Base-by-base conservation (phyloP, 2,888 invertebrate genomes). In the Trichacis sp. region DNA sequence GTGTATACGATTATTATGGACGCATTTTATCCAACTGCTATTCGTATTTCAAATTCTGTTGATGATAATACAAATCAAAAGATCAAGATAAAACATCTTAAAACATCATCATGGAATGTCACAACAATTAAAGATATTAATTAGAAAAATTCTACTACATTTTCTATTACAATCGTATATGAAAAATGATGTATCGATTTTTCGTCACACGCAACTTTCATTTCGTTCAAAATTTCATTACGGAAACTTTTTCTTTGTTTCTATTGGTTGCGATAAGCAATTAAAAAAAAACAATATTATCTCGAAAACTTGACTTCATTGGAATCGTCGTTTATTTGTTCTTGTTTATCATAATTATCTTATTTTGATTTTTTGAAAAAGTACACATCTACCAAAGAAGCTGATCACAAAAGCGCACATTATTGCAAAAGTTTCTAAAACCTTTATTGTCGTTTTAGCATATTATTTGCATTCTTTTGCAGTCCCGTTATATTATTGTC, bases 401-500 rank as follows among this genome's bases (percentile, higher is more conserved):
- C 40, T 15, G 8, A 15, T 40, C 40, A 15, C 40, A 40, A 40
- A 33, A 40, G 40, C 40, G 15, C 15, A 14, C 15, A 14, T 40
- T 40, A 40, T 40, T 40, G 40, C 40, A 38, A 45, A 45, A 46
- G 24, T 24, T 46, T 29, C 46, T 46, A 46, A 46, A 43, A 24
- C 14, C 43, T 59, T 79, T 78, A 80, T 81, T 78, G 78, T 77
- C 75, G 67, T 76, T 77, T 74, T 52, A 75, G 75, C 69, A 64
- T 76, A 75, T 72, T 74, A 76, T 73, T 78, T 80, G 78, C 73
- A 72, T 71, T 74, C 57, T 58, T 68, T 71, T 70, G 50, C 40
- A 14, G 45, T 67, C 69, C 50, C 52, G 60, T 60, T 49, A 74
- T 53, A 55, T 81, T 82, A 81, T 82, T 83, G 80, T 83, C 82